These are phyloP conservation scores for Craterocephalus amniculus DNA, from an alignment of 2,797 vertebrate species.

Conservation along the genomic window DNA sequence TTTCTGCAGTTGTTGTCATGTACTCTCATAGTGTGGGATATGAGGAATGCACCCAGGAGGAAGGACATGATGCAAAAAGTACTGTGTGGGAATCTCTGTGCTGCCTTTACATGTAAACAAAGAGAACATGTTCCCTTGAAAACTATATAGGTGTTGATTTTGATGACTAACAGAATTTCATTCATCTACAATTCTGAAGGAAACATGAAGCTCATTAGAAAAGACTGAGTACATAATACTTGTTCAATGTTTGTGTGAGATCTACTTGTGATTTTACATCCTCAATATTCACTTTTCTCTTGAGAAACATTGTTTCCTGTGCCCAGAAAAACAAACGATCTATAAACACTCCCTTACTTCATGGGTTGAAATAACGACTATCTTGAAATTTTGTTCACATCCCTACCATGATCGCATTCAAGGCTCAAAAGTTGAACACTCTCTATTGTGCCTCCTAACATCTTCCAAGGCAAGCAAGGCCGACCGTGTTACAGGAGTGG, in stretches of 20 bases:
- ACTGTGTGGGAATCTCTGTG: neutral
- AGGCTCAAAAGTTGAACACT: constrained; percentile 1
- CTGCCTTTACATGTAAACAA: neutral
- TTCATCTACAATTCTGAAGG: neutral
- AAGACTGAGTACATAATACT: neutral
- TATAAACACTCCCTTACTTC: neutral
- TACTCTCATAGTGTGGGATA: neutral
- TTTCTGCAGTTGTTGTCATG: neutral
- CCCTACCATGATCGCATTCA: neutral
- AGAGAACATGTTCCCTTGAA: neutral
- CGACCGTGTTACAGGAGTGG: constrained; percentile 37
- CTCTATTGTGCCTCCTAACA: constrained; percentile 31
- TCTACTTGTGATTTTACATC: neutral
- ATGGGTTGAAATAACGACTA: neutral
- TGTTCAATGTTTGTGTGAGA: neutral
- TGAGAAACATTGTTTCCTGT: neutral
- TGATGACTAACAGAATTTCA: neutral
- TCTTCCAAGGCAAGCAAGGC: constrained; percentile 34
- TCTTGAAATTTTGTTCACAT: neutral
- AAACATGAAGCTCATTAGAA: neutral
- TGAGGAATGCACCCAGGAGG: neutral
- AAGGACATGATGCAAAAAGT: neutral
- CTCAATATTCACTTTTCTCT: neutral
- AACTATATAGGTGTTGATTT: neutral
- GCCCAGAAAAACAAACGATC: neutral